Percentiles rank a stretch among this genome's conserved stretches.
Evolutionary conservation across 2,797 vertebrate genomes (phyloP).

Genomic region (Gobionotothen gibberifrons): DNA sequence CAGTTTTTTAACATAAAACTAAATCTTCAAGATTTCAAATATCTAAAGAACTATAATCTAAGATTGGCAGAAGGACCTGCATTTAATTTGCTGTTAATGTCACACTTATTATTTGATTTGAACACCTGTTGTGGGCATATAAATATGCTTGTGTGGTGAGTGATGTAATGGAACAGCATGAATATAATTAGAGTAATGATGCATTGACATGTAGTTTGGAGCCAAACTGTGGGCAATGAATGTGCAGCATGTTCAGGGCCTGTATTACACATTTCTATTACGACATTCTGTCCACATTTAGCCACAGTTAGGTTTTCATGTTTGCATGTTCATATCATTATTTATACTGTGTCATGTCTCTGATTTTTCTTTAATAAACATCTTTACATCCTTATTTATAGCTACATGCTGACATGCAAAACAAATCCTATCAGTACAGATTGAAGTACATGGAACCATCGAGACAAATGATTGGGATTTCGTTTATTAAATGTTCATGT

Average conservation of each 20-base stretch:
- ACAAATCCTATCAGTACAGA: background rate
- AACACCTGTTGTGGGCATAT: conserved; percentile 59
- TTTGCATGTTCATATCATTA: background rate
- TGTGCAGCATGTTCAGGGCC: conserved; percentile 7
- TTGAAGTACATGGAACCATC: background rate
- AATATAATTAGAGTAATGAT: conserved; percentile 74
- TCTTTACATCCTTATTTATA: background rate
- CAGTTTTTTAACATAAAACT: background rate
- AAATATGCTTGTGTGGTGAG: conserved; percentile 40
- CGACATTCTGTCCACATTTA: background rate
- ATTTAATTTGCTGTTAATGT: conserved; percentile 30
- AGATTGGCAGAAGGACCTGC: background rate
- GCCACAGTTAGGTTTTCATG: too few species aligned
- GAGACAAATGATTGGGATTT: background rate
- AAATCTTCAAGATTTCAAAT: background rate
- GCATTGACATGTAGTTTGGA: conserved; percentile 43
- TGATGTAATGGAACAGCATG: conserved; percentile 66
- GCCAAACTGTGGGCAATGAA: conserved; percentile 44
- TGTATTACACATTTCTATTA: conserved; percentile 6
- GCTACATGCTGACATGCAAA: background rate
- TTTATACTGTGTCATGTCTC: background rate
- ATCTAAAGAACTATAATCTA: background rate
- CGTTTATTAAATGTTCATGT: conserved; percentile 29
- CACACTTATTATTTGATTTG: conserved; percentile 41
- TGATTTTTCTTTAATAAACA: background rate